Base-by-base conservation (phyloP, 1,140 invertebrate species). In the Calycopis cecrops region DNA sequence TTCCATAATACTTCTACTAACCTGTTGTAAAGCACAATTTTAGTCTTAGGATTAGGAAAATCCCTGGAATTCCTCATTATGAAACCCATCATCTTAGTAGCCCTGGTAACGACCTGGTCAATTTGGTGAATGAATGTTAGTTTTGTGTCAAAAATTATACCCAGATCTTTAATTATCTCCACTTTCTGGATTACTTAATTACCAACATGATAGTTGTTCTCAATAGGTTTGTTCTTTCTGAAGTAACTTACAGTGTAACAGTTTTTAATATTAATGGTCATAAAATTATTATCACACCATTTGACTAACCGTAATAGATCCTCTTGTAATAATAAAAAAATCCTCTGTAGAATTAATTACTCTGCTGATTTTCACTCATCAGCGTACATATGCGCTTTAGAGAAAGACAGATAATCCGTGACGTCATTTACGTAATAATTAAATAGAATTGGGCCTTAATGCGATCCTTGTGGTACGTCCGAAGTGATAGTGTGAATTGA, bases 61-160 rank as follows among this genome's bases (percentile, higher is more conserved):
- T 50, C 55, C 28, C 16, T 57, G 11, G 18, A 33, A 4, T n/a
- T 50, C 42, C 55, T 40, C 14, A 51, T 44, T 28, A 57, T 12
- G 40, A 57, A 57, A 6, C 35, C 47, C 4, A 48, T 42, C 37
- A 50, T 50, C 16, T 9, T 50, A 33, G 47, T 50, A 1, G 55
- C 18, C 10, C 50, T 57, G 3, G 37, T 28, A n/a, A 57, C 37
- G 11, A 57, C 40, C 6, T 50, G 14, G 37, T 57, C 48, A 42
- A 40, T 44, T 33, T 50, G 52, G 9, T 12, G 35, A 11, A 35
- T 35, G 16, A 52, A 52, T 14, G 34, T 52, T 9, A 38, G 35
- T 38, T 52, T 52, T 11, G 37, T 34, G 10, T 52, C 50, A 38
- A 52, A 17, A n/a, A 35, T 21, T 40, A 53, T 6, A 6, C 6